These are phyloP conservation scores for Thalassaphorura encarpata DNA, from an alignment of 1,140 invertebrate genomes.

Conservation along the genomic window DNA sequence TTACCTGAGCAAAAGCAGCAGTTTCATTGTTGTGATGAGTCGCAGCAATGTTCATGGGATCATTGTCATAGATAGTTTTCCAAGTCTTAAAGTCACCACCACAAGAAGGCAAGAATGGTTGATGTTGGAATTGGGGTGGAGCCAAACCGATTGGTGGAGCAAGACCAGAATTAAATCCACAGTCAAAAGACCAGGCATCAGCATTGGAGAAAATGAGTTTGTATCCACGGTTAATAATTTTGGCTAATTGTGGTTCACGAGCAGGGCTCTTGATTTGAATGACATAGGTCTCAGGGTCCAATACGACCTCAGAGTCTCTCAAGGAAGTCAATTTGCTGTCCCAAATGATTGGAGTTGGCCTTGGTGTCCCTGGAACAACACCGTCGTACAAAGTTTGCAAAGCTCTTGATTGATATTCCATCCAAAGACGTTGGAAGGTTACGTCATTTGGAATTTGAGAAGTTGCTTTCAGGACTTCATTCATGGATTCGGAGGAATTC, in stretches of 20 bases:
- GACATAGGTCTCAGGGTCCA: constrained; percentile 63
- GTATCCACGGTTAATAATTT: constrained; percentile 33
- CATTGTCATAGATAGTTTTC: constrained; percentile 33
- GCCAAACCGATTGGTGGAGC: constrained; percentile 27
- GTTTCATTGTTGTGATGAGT: constrained; percentile 33
- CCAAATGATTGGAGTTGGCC: constrained; percentile 32
- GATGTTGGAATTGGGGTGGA: constrained; percentile 17
- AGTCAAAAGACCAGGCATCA: constrained; percentile 33
- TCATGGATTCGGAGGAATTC: constrained; percentile 58
- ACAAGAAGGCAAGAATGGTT: constrained; percentile 25
- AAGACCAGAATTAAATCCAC: constrained; percentile 41
- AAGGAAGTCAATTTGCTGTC: constrained; percentile 32
- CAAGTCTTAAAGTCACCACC: constrained; percentile 32
- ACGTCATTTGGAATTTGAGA: constrained; percentile 33
- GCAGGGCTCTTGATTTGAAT: constrained; percentile 54
- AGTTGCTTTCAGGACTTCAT: constrained; percentile 32
- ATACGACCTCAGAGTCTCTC: constrained; percentile 33
- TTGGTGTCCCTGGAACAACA: constrained; percentile 13
- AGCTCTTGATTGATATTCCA: constrained; percentile 32
- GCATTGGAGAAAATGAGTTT: constrained; percentile 34
- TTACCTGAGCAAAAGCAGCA: constrained; percentile 30
- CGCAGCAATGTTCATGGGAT: constrained; percentile 32
- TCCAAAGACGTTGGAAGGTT: constrained; percentile 32
- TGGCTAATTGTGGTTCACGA: constrained; percentile 29
- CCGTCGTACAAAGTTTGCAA: constrained; percentile 31